Evolutionary conservation across 2,888 invertebrate species (phyloP), one percentile per base, ranked within the genome.

Genomic region (Frankliniella intonsa): DNA sequence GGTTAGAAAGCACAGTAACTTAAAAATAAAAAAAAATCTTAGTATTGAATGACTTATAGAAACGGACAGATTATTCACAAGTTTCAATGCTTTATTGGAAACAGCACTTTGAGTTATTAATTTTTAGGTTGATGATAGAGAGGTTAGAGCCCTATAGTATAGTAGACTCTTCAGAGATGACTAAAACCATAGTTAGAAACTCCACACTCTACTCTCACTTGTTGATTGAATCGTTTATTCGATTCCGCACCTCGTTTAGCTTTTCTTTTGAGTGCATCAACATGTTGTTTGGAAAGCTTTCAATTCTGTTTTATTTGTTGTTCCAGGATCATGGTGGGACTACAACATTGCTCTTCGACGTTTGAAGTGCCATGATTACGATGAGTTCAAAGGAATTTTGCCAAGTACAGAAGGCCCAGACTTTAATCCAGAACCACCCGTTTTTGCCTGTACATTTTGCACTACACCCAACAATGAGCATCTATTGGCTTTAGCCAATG

Each of bases 391-490:
- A 22, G 69, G 69, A 9, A 76, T 76, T 12, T 11, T 76, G 12
- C 69, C 69, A 0, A 76, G 69, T 25, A 76, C 86, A 25, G 88
- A 90, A 19, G 89, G 89, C 12, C 87, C 89, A 0, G 90, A 89
- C 84, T 90, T 89, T 83, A 90, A 91, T 85, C 90, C 91, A 80
- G 92, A 93, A 84, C 92, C 93, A 0, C 95, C 95, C 65, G 92
- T 95, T 85, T 95, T 94, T 87, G 94, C 94, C 0, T 94, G 94
- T 83, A 93, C 94, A 86, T 95, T 95, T 87, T 92, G 94, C 17
- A 92, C 92, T 86, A 90, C 90, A 83, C 86, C 89, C 83, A 92
- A 92, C 82, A 91, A 91, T 85, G 92, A 93, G 86, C 91, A 95
- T 86, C 90, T 95, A 50, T 87, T 96, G 80, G 95, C 94, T 14